Evolutionary conservation across 2,888 invertebrate species (phyloP).

Genomic region (Linnaemya tessellans): DNA sequence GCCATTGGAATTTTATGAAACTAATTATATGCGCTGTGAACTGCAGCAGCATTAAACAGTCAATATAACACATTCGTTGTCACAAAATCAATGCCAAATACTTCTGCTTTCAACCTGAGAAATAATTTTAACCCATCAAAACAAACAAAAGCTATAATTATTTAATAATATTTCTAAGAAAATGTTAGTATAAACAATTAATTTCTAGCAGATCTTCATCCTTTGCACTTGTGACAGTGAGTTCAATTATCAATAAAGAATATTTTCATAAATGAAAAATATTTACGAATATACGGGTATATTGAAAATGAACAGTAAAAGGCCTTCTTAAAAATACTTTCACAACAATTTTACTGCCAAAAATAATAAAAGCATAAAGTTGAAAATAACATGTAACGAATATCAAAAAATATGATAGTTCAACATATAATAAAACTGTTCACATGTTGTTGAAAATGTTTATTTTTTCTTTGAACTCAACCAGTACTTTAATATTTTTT

Average conservation of each 20-base stretch:
- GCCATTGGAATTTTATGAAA: not conserved
- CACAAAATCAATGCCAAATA: too few relatives aligned
- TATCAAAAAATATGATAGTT: conserved; percentile 41
- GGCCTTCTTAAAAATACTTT: not conserved
- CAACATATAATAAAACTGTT: conserved; percentile 63
- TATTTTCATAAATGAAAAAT: not conserved
- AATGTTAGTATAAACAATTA: too few relatives aligned
- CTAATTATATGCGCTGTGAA: not conserved
- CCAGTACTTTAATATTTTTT: conserved; percentile 31
- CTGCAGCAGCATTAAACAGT: too few relatives aligned
- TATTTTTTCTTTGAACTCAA: not conserved
- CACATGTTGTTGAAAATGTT: conserved; percentile 60
- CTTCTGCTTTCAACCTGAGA: too few relatives aligned
- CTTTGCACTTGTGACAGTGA: not conserved
- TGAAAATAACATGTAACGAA: conserved; percentile 28
- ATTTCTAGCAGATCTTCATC: too few relatives aligned
- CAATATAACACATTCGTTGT: too few relatives aligned
- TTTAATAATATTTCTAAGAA: too few relatives aligned
- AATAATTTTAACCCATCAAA: too few relatives aligned
- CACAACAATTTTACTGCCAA: conserved; percentile 44
- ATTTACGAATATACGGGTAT: not conserved
- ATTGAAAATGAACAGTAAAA: not conserved
- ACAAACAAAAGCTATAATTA: too few relatives aligned
- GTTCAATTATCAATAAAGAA: not conserved
- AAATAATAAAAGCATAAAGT: conserved; percentile 33